Evolutionary conservation across 2,888 invertebrate species (phyloP).

Genomic region (Drepana falcataria): DNA sequence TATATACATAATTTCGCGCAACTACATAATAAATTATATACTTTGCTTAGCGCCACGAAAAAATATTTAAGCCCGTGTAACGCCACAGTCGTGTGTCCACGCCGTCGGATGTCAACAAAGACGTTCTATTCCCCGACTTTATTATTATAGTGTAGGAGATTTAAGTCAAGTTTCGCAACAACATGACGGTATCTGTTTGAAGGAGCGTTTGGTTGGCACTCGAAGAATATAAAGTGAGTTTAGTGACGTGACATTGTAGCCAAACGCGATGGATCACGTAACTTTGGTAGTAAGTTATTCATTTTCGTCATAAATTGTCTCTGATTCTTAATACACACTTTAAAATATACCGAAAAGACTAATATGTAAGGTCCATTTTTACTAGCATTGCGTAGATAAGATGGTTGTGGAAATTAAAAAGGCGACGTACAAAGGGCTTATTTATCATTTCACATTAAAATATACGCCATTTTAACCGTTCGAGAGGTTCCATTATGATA

Average conservation of each 20-base stretch:
- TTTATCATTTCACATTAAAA: conserved; percentile 1
- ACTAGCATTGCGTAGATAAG: not conserved
- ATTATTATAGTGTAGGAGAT: conserved; percentile 45
- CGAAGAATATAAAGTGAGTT: conserved; percentile 31
- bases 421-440: not conserved
- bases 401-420: not conserved
- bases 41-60: conserved; percentile 8
- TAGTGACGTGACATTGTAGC: conserved; percentile 15
- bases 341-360: not conserved
- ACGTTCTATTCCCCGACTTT: conserved; percentile 36
- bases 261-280: conserved; percentile 4
- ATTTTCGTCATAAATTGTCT: conserved; percentile 9
- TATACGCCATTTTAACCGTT: conserved; percentile 23
- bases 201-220: conserved; percentile 19
- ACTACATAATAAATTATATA: too few species aligned
- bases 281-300: conserved; percentile 12
- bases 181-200: conserved; percentile 26
- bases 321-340: not conserved
- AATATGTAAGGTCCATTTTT: not conserved
- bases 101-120: conserved; percentile 32
- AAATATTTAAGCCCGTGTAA: conserved; percentile 12
- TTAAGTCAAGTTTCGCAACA: conserved; percentile 27
- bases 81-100: conserved; percentile 24
- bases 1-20: too few species aligned
- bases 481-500: conserved; percentile 56